Base-by-base conservation (phyloP, 2,888 invertebrate species). In the Andrena bucephala region DNA sequence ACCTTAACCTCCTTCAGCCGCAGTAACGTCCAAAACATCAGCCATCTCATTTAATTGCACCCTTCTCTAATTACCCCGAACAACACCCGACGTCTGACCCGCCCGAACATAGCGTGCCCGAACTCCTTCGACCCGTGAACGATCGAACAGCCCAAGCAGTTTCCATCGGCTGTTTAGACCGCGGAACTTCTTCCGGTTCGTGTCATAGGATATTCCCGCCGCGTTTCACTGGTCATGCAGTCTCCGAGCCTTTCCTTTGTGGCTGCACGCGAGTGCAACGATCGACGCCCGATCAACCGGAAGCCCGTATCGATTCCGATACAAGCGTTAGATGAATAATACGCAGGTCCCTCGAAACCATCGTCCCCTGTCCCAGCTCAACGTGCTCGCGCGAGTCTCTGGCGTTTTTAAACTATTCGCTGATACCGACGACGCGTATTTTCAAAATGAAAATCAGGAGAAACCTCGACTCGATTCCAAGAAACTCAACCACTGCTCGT, bases 161-260 rank as follows among this genome's bases (percentile, higher is more conserved):
- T 82, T 81, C 69, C 60, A 76, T 72, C 54, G 83, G 77, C 81
- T 89, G 88, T 84, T 89, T 86, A 86, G 76, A 85, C 83, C 86
- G 88, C 88, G 90, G 89, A 92, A 90, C 90, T 91, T 91, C 89
- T 92, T 92, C 91, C 92, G 92, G 91, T 85, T 77, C 73, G 81
- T 85, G 79, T 85, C 85, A 88, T 91, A 90, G 87, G 78, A 89
- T 91, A 92, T 92, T 91, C 91, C 78, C 77, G 87, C 77, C 88
- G 86, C 87, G 91, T 88, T 88, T 85, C 77, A 71, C 78, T 75
- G 66, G 59, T 42, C 67, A 62, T 74, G 71, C 52, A 73, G 60
- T 27, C 66, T 60, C 36, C 54, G 24, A 31, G 20, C 70, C 66
- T 81, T 83, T 59, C 69, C 67, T 74, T 83, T 70, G 68, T 60